Conservation (phyloP, 2,797 vertebrate species). For the Scarus forsteni region DNA sequence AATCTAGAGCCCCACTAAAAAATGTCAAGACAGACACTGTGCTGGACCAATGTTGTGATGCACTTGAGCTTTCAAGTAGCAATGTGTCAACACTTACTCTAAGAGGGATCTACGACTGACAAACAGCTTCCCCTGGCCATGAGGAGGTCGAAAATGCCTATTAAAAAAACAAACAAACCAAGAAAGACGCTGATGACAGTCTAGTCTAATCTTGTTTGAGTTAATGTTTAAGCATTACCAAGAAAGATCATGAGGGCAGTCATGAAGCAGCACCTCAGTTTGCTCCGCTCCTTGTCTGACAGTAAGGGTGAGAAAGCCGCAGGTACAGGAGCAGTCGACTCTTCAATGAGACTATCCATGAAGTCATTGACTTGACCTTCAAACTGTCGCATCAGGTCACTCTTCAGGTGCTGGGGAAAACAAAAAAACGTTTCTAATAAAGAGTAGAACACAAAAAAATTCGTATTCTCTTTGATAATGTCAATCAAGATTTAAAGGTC, state of each 20-base stretch:
- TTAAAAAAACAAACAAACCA: slow-evolving; percentile 19
- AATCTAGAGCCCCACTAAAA: neutral
- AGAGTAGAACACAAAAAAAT: neutral
- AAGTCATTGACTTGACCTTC: slow-evolving; percentile 92
- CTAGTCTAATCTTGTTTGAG: neutral
- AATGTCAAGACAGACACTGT: neutral
- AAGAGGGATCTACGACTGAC: slow-evolving; percentile 90
- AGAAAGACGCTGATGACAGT: neutral
- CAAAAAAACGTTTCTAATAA: neutral
- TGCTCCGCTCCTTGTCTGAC: slow-evolving; percentile 86
- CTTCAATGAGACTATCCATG: slow-evolving; percentile 92
- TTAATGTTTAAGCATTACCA: neutral
- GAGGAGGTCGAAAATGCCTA: slow-evolving; percentile 85
- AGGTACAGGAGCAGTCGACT: slow-evolving; percentile 81
- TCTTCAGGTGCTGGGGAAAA: slow-evolving; percentile 87
- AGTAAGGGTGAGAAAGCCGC: slow-evolving; percentile 81
- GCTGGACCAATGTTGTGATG: neutral
- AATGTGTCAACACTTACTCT: slow-evolving; percentile 87
- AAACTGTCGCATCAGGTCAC: slow-evolving; percentile 91
- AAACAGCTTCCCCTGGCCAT: slow-evolving; percentile 92
- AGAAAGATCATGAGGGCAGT: neutral
- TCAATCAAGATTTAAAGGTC: too few relatives aligned
- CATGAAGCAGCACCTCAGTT: slow-evolving; percentile 82
- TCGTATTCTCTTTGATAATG: neutral
- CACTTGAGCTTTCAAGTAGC: neutral